phyloP scores from a whole-genome alignment of 2,888 invertebrate species.

The Agonopterix subpropinquella region DNA sequence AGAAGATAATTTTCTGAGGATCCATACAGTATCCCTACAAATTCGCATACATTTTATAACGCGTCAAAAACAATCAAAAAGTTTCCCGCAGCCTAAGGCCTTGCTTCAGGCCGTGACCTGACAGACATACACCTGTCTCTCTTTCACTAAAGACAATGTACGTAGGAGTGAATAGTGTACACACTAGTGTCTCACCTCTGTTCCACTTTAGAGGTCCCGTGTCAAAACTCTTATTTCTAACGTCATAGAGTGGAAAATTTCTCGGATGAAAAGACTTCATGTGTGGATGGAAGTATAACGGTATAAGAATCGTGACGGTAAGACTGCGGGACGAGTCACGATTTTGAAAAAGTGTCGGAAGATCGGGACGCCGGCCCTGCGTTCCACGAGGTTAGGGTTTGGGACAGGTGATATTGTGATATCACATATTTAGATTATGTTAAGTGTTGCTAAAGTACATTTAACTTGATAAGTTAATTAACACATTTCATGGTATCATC shows the following conservation, averaged over 20 bases:
- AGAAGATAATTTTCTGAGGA: slow-evolving; percentile 3
- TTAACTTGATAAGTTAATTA: too few relatives aligned
- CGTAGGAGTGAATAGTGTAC: slow-evolving; percentile 37
- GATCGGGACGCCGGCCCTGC: slow-evolving; percentile 42
- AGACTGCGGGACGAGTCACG: slow-evolving; percentile 64
- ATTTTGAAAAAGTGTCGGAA: slow-evolving; percentile 72
- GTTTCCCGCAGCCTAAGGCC: slow-evolving; percentile 15
- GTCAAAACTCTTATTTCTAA: too few relatives aligned
- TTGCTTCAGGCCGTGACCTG: slow-evolving; percentile 30
- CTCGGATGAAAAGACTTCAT: too few relatives aligned
- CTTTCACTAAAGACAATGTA: slow-evolving; percentile 22
- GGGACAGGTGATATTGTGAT: slow-evolving; percentile 22
- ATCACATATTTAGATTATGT: too few relatives aligned
- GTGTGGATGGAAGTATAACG: slow-evolving; percentile 43
- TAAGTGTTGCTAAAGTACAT: too few relatives aligned
- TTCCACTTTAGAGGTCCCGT: too few relatives aligned
- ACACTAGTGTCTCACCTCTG: too few relatives aligned
- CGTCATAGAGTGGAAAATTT: too few relatives aligned
- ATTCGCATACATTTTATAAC: slow-evolving; percentile 12
- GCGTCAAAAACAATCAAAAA: slow-evolving; percentile 33
- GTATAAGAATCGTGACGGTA: slow-evolving; percentile 64
- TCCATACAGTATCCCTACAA: neutral
- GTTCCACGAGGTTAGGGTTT: slow-evolving; percentile 36
- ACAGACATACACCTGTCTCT: slow-evolving; percentile 31
- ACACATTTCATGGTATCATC: too few relatives aligned